These are phyloP conservation scores for Penaeus japonicus DNA, from an alignment of 1,140 invertebrate genomes.

Conservation along the genomic window DNA sequence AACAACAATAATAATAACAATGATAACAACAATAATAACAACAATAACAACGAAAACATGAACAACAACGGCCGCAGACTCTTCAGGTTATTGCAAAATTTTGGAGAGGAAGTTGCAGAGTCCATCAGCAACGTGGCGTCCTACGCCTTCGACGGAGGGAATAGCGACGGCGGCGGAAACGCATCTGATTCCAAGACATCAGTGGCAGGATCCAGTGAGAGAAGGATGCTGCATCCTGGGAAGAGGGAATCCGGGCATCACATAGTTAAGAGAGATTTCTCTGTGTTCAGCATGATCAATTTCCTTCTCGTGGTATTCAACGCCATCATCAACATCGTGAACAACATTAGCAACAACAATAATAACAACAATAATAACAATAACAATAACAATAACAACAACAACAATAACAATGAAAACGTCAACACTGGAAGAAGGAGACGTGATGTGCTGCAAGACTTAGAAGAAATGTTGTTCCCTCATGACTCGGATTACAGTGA, in stretches of 20 bases:
- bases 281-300: conserved; percentile 26
- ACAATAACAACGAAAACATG: background rate
- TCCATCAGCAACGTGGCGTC: background rate
- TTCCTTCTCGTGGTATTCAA: conserved; percentile 26
- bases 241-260: background rate
- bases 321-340: conserved; percentile 7
- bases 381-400: conserved; percentile 24
- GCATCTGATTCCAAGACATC: too few relatives aligned
- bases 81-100: background rate
- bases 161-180: too few relatives aligned
- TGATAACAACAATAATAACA: background rate
- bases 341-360: conserved; percentile 33
- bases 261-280: background rate
- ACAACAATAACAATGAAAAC: background rate
- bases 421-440: background rate
- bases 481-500: too few relatives aligned
- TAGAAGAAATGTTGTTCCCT: background rate
- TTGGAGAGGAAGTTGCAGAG: background rate
- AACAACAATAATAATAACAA: background rate
- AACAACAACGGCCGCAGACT: background rate
- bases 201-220: background rate
- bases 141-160: too few relatives aligned
- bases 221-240: background rate
- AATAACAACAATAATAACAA: conserved; percentile 38
- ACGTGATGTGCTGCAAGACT: background rate